These are phyloP conservation scores for Procambarus virginalis DNA, from an alignment of 1,140 invertebrate species.

Conservation along the genomic window DNA sequence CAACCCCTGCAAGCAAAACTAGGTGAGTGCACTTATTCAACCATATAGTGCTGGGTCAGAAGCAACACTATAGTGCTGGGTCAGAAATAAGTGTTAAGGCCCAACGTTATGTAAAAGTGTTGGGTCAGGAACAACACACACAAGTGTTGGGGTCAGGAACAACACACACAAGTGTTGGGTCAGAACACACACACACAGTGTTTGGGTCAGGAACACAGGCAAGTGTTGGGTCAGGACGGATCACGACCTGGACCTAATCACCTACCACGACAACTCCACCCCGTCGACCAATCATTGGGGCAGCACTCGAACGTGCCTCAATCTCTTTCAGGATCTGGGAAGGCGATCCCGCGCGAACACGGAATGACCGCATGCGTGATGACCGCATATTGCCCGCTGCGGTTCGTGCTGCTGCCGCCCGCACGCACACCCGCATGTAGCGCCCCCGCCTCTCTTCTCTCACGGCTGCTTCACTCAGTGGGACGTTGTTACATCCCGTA, in stretches of 20 bases:
- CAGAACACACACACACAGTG: too few relatives aligned
- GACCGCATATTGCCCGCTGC: background rate
- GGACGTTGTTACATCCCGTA: background rate
- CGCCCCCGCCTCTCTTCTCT: background rate
- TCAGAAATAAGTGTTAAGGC: too few relatives aligned
- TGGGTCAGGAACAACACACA: too few relatives aligned
- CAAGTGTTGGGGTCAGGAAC: too few relatives aligned
- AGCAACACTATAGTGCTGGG: too few relatives aligned
- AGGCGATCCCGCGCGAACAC: constrained; percentile 24
- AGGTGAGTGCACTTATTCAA: too few relatives aligned
- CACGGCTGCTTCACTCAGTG: background rate
- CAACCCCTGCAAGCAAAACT: too few relatives aligned
- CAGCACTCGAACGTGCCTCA: background rate
- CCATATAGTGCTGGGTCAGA: too few relatives aligned
- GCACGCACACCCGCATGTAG: background rate
- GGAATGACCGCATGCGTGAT: constrained; percentile 18
- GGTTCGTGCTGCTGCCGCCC: background rate
- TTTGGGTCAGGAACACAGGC: too few relatives aligned
- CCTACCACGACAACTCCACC: background rate
- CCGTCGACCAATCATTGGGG: constrained; percentile 7
- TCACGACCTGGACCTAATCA: background rate
- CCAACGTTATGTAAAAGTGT: too few relatives aligned
- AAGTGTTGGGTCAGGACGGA: background rate
- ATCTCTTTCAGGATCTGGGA: constrained; percentile 15
- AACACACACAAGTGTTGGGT: too few relatives aligned